These are phyloP conservation scores for Caenorhabditis angaria DNA, from an alignment of 2,888 invertebrate species.

Conservation along the genomic window DNA sequence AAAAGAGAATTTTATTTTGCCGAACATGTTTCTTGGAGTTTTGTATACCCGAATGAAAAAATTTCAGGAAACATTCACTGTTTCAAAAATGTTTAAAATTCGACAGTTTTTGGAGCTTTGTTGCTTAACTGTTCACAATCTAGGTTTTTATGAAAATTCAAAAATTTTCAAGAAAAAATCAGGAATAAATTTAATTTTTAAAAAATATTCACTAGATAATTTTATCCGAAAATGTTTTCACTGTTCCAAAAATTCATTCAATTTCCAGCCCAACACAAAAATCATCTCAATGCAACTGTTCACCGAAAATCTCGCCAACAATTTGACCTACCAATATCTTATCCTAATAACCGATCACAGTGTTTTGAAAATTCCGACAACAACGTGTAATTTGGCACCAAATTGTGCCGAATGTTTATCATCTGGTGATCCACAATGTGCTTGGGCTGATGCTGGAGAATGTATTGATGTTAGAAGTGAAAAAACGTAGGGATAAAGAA, in stretches of 20 bases:
- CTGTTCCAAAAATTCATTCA: neutral
- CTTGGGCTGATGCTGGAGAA: conserved; percentile 44
- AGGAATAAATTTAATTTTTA: no score
- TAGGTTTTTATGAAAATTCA: no score
- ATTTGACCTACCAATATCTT: conserved; percentile 15
- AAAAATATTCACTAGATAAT: no score
- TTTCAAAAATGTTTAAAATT: no score
- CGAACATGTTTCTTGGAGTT: no score
- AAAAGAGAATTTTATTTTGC: no score
- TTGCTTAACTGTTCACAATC: no score
- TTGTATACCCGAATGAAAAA: no score
- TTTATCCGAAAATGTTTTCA: no score
- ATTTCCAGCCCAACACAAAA: conserved; percentile 9
- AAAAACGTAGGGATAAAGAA: conserved; percentile 6
- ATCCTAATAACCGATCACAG: conserved; percentile 27
- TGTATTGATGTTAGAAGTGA: conserved; percentile 42
- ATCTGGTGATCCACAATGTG: conserved; percentile 50
- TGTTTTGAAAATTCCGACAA: conserved; percentile 31
- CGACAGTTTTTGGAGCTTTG: no score
- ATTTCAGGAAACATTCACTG: no score
- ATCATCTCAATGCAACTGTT: conserved; percentile 2
- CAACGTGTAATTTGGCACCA: conserved; percentile 32
- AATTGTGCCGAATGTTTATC: conserved; percentile 46
- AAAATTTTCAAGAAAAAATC: no score
- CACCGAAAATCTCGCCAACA: conserved; percentile 10